Evolutionary conservation across 2,888 invertebrate genomes (phyloP).

Genomic region (Tipula helvola): DNA sequence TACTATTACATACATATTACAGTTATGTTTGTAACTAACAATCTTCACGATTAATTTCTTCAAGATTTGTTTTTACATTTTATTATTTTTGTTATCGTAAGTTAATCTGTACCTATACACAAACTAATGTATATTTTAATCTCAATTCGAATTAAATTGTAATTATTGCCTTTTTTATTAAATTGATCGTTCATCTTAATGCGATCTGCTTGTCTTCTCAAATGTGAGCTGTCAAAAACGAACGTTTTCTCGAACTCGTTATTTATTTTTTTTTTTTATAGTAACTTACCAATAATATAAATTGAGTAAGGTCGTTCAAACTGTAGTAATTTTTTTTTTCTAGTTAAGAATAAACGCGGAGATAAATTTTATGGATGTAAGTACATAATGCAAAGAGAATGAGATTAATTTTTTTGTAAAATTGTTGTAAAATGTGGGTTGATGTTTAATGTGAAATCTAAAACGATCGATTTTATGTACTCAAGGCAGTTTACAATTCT

Average conservation of each 20-base stretch:
- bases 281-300: neutral
- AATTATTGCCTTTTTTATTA: neutral
- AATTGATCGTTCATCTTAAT: neutral
- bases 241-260: neutral
- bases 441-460: neutral
- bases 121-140: neutral
- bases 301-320: neutral
- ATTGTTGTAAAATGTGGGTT: neutral
- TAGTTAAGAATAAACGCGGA: neutral
- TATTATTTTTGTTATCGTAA: neutral
- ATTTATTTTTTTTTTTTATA: too few relatives aligned
- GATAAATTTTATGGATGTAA: neutral
- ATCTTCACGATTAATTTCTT: neutral
- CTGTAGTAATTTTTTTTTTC: neutral
- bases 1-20: neutral
- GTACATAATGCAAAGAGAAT: neutral
- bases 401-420: neutral
- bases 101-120: neutral
- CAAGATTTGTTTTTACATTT: neutral
- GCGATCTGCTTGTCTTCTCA: neutral
- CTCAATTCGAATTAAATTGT: neutral
- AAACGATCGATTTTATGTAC: neutral
- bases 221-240: neutral
- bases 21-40: neutral
- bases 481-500: neutral